Evolutionary conservation across 1,140 invertebrate species (phyloP), one percentile per base, ranked within the genome.

Genomic region (Penaeus indicus): DNA sequence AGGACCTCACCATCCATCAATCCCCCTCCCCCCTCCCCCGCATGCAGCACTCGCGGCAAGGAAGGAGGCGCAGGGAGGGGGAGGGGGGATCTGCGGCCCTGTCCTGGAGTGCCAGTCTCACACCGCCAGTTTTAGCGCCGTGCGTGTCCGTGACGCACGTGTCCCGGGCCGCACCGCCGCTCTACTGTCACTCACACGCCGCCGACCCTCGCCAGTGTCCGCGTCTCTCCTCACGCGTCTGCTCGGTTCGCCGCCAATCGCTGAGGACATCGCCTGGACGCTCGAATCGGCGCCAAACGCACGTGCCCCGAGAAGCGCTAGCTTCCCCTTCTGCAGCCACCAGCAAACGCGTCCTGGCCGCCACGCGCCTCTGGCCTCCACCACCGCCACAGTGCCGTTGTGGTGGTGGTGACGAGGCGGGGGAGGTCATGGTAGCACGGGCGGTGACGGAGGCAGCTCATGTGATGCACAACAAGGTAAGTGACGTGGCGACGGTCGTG

Each of bases 341-440:
- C 10, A 1, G 54, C 16, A 11, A 13, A 54, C 54, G 16, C 11
- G 54, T 54, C 54, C 54, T 54, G 54, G 54, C 54, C 54, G 54
- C 54, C 54, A 54, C 54, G 16, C 54, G 16, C 54, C 54, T 54
- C 54, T 54, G 54, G 54, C 54, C 54, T 54, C 54, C 54, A 13
- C 32, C 77, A 79, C 77, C 77, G 54, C 77, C 77, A 79, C 77
- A 54, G 22, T 77, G 25, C 22, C 42, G 72, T 32, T 77, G 72
- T 77, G 22, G 72, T 77, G 22, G 72, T 77, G 27, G 72, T 77
- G 72, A 42, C 42, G 72, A 42, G 22, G 72, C 21, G 27, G 72
- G 25, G 72, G 72, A 38, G 25, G 27, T 27, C 27, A 42, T 77
- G 72, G 72, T 77, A n/a, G 25, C 42, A 32, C 27, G 25, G 69